Conservation (phyloP, 2,888 invertebrate species). For the Pocota personata region DNA sequence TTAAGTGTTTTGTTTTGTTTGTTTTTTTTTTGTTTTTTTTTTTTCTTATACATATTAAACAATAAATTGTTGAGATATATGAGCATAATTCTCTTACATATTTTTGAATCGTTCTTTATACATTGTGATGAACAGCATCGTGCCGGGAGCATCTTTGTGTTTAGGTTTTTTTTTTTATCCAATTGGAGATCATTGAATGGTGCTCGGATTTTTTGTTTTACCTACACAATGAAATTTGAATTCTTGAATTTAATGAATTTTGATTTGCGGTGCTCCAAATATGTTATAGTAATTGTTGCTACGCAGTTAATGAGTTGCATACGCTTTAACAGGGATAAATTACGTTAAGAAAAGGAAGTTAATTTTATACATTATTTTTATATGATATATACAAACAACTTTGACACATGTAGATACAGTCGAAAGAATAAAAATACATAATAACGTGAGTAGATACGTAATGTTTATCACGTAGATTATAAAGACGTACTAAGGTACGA, state of each 20-base stretch:
- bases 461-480: too few species aligned
- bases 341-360: too few species aligned
- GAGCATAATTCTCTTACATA: conserved; percentile 18
- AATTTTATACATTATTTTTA: too few species aligned
- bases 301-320: too few species aligned
- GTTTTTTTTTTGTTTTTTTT: conserved; percentile 26
- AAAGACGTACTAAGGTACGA: too few species aligned
- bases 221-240: not conserved
- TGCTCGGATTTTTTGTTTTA: conserved; percentile 18
- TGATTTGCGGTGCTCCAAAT: conserved; percentile 13
- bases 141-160: conserved; percentile 33
- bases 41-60: conserved; percentile 18
- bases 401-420: too few species aligned
- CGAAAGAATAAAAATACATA: too few species aligned
- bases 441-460: too few species aligned
- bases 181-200: conserved; percentile 37
- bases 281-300: not conserved
- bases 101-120: conserved; percentile 8
- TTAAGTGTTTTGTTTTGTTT: conserved; percentile 57
- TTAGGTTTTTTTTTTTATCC: conserved; percentile 10
- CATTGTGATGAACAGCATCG: not conserved
- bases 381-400: too few species aligned
- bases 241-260: conserved; percentile 4
- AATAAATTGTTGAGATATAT: conserved; percentile 31
- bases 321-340: too few species aligned